These are phyloP conservation scores for Mnemiopsis leidyi DNA, from an alignment of 37 sponge, comb jelly and placozoan species.

Conservation along the genomic window DNA sequence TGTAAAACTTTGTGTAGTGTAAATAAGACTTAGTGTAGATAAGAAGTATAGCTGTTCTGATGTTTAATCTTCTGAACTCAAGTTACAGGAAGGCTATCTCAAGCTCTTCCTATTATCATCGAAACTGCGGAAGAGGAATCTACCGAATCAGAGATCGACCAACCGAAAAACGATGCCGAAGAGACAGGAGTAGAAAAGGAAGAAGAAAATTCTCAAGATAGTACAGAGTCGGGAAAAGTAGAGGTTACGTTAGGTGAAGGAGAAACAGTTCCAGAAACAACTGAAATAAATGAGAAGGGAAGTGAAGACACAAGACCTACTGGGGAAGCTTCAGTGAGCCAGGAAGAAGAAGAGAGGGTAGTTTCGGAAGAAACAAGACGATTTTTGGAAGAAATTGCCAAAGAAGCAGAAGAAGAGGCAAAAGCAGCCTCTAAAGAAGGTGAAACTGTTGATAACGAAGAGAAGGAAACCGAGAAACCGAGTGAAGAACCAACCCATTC, in stretches of 20 bases:
- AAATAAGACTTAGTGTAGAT: no score
- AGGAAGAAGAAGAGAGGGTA: neutral
- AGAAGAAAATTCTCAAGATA: neutral
- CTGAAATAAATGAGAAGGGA: neutral
- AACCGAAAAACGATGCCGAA: no score
- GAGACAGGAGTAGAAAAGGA: neutral
- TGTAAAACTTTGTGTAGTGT: no score
- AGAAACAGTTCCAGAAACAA: neutral
- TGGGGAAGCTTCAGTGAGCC: neutral
- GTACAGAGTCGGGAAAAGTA: neutral
- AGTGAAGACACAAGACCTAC: neutral
- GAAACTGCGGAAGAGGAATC: neutral
- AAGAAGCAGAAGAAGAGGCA: neutral
- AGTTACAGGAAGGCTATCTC: neutral
- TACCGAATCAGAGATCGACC: neutral
- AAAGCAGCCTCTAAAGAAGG: neutral
- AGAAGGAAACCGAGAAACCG: neutral
- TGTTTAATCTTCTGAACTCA: no score
- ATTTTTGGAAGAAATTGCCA: neutral
- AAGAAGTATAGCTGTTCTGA: no score
- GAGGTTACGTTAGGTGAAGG: neutral
- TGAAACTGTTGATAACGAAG: neutral
- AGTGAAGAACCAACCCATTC: neutral
- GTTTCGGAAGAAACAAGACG: neutral
- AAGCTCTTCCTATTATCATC: neutral